Conservation (phyloP, 2,888 invertebrate genomes). For the Diogma glabrata region DNA sequence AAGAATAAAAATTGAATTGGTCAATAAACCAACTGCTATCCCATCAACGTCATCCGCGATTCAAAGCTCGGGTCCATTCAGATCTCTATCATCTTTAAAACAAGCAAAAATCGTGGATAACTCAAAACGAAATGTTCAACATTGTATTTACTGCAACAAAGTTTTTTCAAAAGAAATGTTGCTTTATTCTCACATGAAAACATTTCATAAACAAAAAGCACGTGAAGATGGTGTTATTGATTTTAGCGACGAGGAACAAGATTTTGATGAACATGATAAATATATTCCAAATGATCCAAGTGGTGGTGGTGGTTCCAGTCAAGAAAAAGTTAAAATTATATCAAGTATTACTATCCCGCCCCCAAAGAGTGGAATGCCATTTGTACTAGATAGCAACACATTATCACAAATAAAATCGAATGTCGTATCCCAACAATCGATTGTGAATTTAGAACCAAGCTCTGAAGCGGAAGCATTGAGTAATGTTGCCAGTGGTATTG, state of each 20-base stretch:
- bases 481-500: conserved; percentile 45
- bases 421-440: conserved; percentile 13
- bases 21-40: too few species aligned
- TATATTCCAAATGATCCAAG: conserved; percentile 22
- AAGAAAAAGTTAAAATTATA: conserved; percentile 41
- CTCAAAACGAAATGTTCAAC: conserved; percentile 40
- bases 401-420: conserved; percentile 21
- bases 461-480: conserved; percentile 44
- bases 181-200: conserved; percentile 59
- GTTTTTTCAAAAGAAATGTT: conserved; percentile 55
- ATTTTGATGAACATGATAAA: conserved; percentile 26
- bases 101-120: too few species aligned
- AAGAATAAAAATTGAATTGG: conserved; percentile 53
- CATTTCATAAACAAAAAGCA: conserved; percentile 51
- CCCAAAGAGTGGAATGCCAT: conserved; percentile 21
- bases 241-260: conserved; percentile 39
- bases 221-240: conserved; percentile 52
- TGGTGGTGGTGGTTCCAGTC: conserved; percentile 27
- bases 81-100: too few species aligned
- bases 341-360: conserved; percentile 32
- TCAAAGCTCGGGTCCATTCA: too few species aligned
- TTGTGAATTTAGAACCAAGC: conserved; percentile 27
- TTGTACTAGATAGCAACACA: conserved; percentile 15
- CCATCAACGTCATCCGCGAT: background rate
- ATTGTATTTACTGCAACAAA: conserved; percentile 65